Evolutionary conservation across 2,113 vertebrate genomes (phyloP).

Genomic region (Erythrocebus patas): DNA sequence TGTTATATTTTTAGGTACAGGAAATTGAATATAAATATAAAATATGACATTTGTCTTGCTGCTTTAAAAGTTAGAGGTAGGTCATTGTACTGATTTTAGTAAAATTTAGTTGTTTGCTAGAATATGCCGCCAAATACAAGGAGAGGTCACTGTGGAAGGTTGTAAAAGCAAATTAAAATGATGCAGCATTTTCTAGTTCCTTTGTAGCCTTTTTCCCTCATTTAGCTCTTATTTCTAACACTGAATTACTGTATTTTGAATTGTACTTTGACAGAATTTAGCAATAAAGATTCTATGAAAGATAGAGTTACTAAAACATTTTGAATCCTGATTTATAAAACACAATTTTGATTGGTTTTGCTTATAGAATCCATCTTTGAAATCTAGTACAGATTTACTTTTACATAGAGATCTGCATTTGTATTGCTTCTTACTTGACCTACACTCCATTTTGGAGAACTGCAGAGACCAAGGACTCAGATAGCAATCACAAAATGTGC

Average conservation of each 20-base stretch:
- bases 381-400: neutral
- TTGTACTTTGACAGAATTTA: neutral
- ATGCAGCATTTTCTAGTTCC: neutral
- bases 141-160: neutral
- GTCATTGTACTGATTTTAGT: neutral
- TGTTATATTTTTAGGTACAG: constrained; percentile 13
- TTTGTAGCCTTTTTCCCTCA: neutral
- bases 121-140: neutral
- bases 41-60: neutral
- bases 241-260: neutral
- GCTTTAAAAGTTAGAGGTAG: neutral
- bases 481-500: neutral
- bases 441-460: neutral
- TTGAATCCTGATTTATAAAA: neutral
- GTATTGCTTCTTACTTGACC: neutral
- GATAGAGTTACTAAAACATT: neutral
- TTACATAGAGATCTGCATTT: neutral
- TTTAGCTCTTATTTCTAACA: neutral
- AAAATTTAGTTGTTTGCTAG: neutral
- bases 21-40: constrained; percentile 46
- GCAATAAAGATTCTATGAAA: neutral
- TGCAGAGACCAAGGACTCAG: neutral
- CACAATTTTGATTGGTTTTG: neutral
- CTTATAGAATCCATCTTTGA: neutral
- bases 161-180: neutral